Evolutionary conservation across 92 coral and sea anemone genomes (phyloP).

Genomic region (Epizoanthus stellaris): DNA sequence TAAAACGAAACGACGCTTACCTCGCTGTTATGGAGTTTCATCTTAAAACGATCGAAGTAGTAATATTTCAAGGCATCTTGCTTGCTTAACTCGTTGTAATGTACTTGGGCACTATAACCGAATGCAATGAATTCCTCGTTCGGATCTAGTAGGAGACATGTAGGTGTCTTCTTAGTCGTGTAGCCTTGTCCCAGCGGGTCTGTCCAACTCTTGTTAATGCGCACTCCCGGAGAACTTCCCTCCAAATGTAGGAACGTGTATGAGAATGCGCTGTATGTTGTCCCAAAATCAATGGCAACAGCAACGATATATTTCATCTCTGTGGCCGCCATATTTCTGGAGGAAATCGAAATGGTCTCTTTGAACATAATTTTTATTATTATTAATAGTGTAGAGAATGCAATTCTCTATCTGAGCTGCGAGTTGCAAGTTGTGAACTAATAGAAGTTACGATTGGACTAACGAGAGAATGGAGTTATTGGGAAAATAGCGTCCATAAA

Average conservation of each 20-base stretch:
- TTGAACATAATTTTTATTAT: no score
- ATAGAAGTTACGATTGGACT: no score
- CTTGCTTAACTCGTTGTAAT: background rate
- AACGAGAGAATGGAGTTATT: no score
- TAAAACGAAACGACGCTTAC: background rate
- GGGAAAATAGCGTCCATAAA: no score
- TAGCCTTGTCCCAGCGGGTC: background rate
- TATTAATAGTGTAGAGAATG: no score
- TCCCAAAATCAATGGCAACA: constrained; percentile 2
- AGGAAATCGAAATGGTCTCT: no score
- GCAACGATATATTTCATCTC: background rate
- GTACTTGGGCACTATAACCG: background rate
- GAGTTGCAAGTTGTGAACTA: no score
- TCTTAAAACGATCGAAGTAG: constrained; percentile 5
- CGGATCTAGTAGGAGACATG: background rate
- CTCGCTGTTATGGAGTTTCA: background rate
- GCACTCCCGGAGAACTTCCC: background rate
- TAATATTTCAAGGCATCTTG: background rate
- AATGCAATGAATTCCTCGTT: background rate
- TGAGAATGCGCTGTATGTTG: background rate
- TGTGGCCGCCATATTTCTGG: background rate
- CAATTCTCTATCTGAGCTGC: no score
- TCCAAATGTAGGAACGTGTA: background rate
- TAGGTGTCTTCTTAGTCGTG: background rate
- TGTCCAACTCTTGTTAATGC: background rate